These are phyloP conservation scores for Bagarius yarrelli DNA, from an alignment of 2,113 vertebrate species.

Conservation along the genomic window DNA sequence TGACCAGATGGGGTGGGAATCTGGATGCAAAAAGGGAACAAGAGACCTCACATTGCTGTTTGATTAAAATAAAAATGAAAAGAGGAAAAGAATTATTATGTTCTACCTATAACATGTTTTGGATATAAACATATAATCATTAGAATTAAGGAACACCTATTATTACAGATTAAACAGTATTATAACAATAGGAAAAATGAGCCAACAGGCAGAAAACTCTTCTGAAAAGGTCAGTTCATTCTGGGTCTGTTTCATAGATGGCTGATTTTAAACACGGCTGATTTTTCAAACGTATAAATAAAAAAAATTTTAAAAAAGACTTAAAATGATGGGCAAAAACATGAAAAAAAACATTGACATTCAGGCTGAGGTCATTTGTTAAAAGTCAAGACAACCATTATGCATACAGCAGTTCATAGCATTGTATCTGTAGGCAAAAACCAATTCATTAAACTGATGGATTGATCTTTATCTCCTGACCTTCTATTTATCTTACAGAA, in stretches of 20 bases:
- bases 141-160: not conserved
- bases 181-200: not conserved
- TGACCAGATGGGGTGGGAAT: conserved; percentile 37
- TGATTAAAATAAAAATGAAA: not conserved
- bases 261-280: not conserved
- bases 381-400: not conserved
- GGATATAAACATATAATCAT: not conserved
- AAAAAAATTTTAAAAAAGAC: conserved; percentile 1
- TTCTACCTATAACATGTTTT: not conserved
- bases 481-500: not conserved
- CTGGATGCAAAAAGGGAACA: not conserved
- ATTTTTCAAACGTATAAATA: conserved; percentile 5
- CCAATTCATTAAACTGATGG: not conserved
- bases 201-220: conserved; percentile 16
- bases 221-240: conserved; percentile 16
- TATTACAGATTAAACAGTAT: conserved; percentile 6
- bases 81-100: not conserved
- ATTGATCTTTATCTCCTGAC: conserved; percentile 1
- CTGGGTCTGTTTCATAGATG: conserved; percentile 20
- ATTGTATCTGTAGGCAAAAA: conserved; percentile 4
- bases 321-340: conserved; percentile 10
- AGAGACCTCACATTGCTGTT: not conserved
- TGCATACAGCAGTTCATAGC: not conserved
- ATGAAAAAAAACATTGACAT: conserved; percentile 26
- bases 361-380: conserved; percentile 31